phyloP scores from a whole-genome alignment of 1,140 invertebrate genomes.

The Procambarus virginalis region DNA sequence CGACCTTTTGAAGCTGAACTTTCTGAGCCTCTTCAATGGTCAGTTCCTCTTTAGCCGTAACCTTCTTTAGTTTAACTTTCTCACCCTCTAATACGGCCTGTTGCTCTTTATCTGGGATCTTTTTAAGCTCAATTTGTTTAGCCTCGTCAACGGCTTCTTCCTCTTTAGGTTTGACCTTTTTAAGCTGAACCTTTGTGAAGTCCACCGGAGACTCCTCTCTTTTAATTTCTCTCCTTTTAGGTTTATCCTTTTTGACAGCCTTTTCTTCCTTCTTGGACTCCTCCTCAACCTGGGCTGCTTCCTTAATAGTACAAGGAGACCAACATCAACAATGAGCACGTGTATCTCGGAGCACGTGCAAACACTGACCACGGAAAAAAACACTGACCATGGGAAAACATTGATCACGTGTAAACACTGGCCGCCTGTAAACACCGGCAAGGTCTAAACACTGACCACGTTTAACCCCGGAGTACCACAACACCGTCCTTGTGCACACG shows the following conservation, averaged over 20 bases:
- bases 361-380: constrained; percentile 1
- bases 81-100: not conserved
- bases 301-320: constrained; percentile 18
- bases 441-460: no score
- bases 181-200: constrained; percentile 20
- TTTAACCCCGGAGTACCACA: no score
- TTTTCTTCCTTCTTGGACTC: constrained; percentile 25
- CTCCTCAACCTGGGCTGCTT: constrained; percentile 20
- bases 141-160: constrained; percentile 1
- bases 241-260: not conserved
- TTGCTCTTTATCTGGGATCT: constrained; percentile 18
- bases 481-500: no score
- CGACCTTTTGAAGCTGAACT: constrained; percentile 30
- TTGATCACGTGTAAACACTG: no score
- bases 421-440: no score
- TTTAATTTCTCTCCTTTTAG: constrained; percentile 20
- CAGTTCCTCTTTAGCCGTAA: not conserved
- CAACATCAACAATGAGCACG: constrained; percentile 37
- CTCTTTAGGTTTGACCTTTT: constrained; percentile 35
- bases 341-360: not conserved
- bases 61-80: constrained; percentile 13
- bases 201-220: not conserved
- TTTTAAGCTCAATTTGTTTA: constrained; percentile 36
- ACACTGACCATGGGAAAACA: no score
- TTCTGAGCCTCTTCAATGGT: not conserved